phyloP scores from a whole-genome alignment of 1,140 invertebrate species.

The Neodiprion pinetum region DNA sequence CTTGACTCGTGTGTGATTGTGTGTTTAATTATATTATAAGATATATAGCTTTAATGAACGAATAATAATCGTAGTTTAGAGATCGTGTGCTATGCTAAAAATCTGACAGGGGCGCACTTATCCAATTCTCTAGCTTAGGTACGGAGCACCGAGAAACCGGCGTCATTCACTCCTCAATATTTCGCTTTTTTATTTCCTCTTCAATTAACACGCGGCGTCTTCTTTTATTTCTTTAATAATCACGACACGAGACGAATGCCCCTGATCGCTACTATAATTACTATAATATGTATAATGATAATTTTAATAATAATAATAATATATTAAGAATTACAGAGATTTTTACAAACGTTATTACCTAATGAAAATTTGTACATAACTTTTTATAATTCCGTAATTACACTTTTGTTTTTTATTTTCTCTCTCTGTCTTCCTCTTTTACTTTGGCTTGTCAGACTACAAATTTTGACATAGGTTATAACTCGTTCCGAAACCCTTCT shows the following conservation, averaged over 20 bases:
- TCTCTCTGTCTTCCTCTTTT: neutral
- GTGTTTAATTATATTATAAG: conserved; percentile 20
- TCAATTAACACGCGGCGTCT: neutral
- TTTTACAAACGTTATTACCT: conserved; percentile 55
- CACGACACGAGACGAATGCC: neutral
- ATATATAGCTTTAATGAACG: neutral
- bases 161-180: neutral
- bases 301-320: too few species aligned
- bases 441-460: too few species aligned
- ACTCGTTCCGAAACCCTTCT: neutral
- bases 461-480: too few species aligned
- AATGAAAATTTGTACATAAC: conserved; percentile 58
- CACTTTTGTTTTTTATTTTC: conserved; percentile 43
- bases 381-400: conserved; percentile 43
- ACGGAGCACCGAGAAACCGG: neutral
- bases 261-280: neutral
- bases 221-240: neutral
- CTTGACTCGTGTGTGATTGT: conserved; percentile 25
- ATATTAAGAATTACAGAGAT: neutral
- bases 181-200: neutral
- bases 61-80: neutral
- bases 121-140: neutral
- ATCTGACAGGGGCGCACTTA: neutral
- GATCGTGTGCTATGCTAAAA: conserved; percentile 2
- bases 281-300: neutral